Evolutionary conservation across 1,140 invertebrate species (phyloP), one percentile per base, ranked within the genome.

Genomic region (Pseudomyrmex dendroicus): DNA sequence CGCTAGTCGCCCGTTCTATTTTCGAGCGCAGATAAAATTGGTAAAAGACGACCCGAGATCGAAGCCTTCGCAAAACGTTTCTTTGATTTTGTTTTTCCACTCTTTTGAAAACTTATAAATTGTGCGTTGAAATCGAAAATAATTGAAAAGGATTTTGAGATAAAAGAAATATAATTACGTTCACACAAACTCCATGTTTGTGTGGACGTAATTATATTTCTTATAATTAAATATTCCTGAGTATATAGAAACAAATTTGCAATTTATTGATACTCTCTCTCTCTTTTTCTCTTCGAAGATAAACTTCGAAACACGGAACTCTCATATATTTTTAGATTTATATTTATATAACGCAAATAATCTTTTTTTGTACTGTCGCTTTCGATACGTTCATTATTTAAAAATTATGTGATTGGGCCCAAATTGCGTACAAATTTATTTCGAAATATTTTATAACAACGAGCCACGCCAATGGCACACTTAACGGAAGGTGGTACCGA

Each of bases 21-120:
- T 82, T 48, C 70, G 50, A 44, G 13, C 59, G 17, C 2, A 59
- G 62, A 74, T 61, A 74, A 62, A 72, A 82, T 17, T 17, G 68
- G 59, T 62, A 50, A 72, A 12, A 35, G 20, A 44, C 50, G 25
- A 46, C 46, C 25, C 25, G 50, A 70, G 76, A 80, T 17, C 50
- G 52, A 57, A 46, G 7, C 20, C 5, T 10, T 22, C 5, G 20
- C 10, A 35, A 83, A 52, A 63, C n/a, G 12, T 17, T n/a, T 15
- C 62, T 46, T 13, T 0, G 35, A n/a, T 44, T 48, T 54, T 20
- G 20, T 20, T 15, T n/a, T 7, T 48, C 44, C 57, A 25, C 9
- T 25, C 44, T 46, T 68, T 20, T 25, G 54, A 20, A 78, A 46
- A 48, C 46, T 57, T 17, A 25, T 35, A 46, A 54, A 54, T 76